Conservation (phyloP, 2,888 invertebrate genomes). For the Belgica antarctica region DNA sequence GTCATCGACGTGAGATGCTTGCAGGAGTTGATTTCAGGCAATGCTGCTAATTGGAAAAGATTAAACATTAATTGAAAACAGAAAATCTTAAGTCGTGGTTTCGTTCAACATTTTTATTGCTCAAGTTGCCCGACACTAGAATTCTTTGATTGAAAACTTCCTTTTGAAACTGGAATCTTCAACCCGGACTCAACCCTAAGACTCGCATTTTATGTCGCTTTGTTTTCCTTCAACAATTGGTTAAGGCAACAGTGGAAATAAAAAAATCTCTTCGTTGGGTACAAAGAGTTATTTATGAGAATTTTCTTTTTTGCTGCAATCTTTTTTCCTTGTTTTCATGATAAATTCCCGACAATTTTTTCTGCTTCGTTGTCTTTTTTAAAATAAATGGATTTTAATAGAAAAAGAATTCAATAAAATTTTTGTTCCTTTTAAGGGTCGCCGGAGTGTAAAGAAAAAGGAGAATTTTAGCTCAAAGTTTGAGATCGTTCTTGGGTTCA, state of each 20-base stretch:
- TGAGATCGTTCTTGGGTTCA: constrained; percentile 12
- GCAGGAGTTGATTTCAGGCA: too few species aligned
- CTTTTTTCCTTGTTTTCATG: neutral
- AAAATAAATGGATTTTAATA: constrained; percentile 25
- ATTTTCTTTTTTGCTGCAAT: neutral
- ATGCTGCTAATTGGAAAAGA: too few species aligned
- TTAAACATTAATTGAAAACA: too few species aligned
- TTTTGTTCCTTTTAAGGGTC: neutral
- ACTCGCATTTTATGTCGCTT: neutral
- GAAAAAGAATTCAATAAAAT: constrained; percentile 21
- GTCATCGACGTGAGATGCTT: too few species aligned
- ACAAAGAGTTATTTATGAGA: constrained; percentile 39
- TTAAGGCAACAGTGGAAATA: constrained; percentile 8
- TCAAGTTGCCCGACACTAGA: too few species aligned
- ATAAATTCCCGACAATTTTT: constrained; percentile 15
- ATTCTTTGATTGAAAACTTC: too few species aligned
- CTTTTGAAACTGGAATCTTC: neutral
- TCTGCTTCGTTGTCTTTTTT: neutral
- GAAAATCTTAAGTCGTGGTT: too few species aligned
- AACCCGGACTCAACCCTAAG: neutral
- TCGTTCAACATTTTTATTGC: too few species aligned
- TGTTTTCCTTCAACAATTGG: constrained; percentile 26
- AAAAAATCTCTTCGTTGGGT: constrained; percentile 8
- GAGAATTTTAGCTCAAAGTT: neutral
- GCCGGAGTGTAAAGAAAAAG: neutral